Base-by-base conservation (phyloP, 2,888 invertebrate species). In the Zygothrica quintamaculata region DNA sequence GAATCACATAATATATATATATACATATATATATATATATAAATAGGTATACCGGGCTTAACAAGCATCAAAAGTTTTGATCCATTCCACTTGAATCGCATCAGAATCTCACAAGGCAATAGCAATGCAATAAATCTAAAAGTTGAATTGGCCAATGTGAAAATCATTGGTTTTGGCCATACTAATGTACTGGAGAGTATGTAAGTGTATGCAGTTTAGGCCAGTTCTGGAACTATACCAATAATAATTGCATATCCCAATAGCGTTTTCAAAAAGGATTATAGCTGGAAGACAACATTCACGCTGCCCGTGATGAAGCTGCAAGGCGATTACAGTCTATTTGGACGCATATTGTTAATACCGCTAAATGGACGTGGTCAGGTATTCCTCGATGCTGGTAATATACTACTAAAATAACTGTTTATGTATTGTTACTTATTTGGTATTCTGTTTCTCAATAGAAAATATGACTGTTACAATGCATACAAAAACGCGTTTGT, bases 311-410 rank as follows among this genome's bases (percentile, higher is more conserved):
- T 93, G 80, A 92, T 95, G 88, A 92, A 94, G 82, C 93, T 95
- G 37, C 93, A 94, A 79, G 95, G 95, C 22, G 93, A 93, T 13
- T 95, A 95, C 79, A 93, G 93, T 71, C 91, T 95, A 26, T 92
- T 93, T 78, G 95, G 95, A 7, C 92, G 94, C 81, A 95, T 95
- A 87, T 89, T 95, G 55, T 91, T 95, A 11, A 94, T 95, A 75
- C 95, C 95, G 2, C 89, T 95, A 42, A 93, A 94, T 69, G 95
- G 95, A 8, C 92, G 92, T 60, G 95, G 95, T 5, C 90, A 92
- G 52, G 94, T 95, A 80, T 94, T 94, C 93, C 93, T 95, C 81
- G 95, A 95, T 88, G 94, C 94, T 65, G 93, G 95, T 94, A 90
- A 92, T n/a, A n/a, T n/a, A n/a, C n/a, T n/a, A n/a, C n/a, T n/a